phyloP scores from a whole-genome alignment of 2,888 invertebrate genomes.

The Temnothorax ravouxi region DNA sequence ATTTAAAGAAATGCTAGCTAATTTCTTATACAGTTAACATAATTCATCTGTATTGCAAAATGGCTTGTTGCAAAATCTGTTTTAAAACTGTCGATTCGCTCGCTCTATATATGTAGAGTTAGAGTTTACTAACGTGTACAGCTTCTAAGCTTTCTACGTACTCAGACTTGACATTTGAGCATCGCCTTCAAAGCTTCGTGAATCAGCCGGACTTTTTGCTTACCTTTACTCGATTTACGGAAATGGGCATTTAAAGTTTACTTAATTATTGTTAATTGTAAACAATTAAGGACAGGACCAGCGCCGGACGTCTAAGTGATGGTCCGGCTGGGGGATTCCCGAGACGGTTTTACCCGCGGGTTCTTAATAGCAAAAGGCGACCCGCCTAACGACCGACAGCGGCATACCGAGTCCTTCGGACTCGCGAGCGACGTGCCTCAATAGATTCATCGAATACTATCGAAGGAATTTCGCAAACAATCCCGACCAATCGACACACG shows the following conservation, averaged over 20 bases:
- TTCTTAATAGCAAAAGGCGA: constrained; percentile 78
- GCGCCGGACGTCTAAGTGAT: constrained; percentile 66
- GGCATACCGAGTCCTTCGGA: constrained; percentile 77
- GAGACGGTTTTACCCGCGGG: constrained; percentile 76
- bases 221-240: constrained; percentile 10
- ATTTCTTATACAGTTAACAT: neutral
- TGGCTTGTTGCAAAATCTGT: neutral
- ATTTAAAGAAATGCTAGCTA: neutral
- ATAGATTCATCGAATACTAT: constrained; percentile 87
- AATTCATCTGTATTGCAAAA: neutral
- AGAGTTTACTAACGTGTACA: neutral
- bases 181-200: neutral
- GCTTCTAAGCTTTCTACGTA: neutral
- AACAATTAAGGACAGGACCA: constrained; percentile 65
- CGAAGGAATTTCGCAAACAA: constrained; percentile 86
- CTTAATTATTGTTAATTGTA: constrained; percentile 66
- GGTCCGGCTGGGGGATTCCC: constrained; percentile 71
- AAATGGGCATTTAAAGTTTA: constrained; percentile 35
- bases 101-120: too few species aligned
- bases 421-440: constrained; percentile 84
- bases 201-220: constrained; percentile 15
- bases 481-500: constrained; percentile 85
- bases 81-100: neutral
- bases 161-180: neutral
- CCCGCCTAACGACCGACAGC: constrained; percentile 82